Base-by-base conservation (phyloP, 2,888 invertebrate genomes). In the Fragum fragum region DNA sequence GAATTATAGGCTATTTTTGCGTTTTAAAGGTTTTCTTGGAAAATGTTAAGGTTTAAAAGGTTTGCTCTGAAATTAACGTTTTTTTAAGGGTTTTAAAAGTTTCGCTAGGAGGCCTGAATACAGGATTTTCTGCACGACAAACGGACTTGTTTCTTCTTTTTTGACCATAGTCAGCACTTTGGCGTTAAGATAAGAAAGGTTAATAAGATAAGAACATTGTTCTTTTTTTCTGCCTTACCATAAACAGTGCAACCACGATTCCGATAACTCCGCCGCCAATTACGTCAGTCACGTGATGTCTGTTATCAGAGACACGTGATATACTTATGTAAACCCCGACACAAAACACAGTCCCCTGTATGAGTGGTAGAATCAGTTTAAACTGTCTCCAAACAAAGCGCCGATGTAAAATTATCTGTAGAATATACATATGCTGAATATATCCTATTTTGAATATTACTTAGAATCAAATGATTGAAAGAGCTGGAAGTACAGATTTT, bases 271-370 rank as follows among this genome's bases (percentile, higher is more conserved):
- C 93, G 0, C 99, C 99, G 70, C 96, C 96, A 29, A 99, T 95
- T 11, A 99, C 99, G 95, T 99, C 99, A 92, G 98, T 98, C 98
- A 98, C 98, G 93, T 99, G 99, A 95, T 99, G 99, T 94, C 99
- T 99, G 95, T 99, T 98, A 95, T 99, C 98, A 0, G 98, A 98
- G 29, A 99, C 96, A 52, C 99, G 96, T 1, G 98, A 97, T 95
- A 99, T 96, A n/a, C 90, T 85, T 1, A 88, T 83, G 79, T 86
- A 90, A 23, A 89, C 42, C 53, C 98, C 97, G 93, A 97, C 95
- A 95, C 97, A 95, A 81, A 99, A 95, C 71, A 97, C 96, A 21
- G 96, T 88, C 93, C 97, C 96, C 95, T 99, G 99, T 73, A 98
- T 95, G 23, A 97, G 96, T 93, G 98, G 98, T 76, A 97, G 96